A percentile compares a stretch with the other conserved stretches of the same genome.
Evolutionary conservation across 2,797 vertebrate species (phyloP).

Genomic region (Lepilemur ruficaudatus): DNA sequence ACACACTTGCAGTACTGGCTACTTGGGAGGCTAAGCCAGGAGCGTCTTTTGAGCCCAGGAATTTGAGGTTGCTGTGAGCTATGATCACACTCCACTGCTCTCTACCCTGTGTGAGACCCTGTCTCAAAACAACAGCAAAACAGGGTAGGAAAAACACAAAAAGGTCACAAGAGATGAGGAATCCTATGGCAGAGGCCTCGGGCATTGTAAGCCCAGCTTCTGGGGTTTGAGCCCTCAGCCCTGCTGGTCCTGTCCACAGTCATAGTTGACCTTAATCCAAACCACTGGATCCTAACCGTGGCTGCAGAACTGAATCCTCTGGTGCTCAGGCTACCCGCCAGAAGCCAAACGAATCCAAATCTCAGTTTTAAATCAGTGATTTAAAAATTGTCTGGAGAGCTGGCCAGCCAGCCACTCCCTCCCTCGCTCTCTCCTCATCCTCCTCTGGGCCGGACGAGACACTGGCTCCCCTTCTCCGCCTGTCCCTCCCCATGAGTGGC

Average conservation of each 20-base stretch:
- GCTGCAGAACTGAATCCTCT: neutral
- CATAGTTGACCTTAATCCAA: neutral
- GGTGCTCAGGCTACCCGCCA: neutral
- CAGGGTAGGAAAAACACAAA: neutral
- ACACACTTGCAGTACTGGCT: too few species aligned
- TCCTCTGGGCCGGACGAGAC: neutral
- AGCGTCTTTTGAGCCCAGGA: too few species aligned
- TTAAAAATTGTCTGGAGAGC: neutral
- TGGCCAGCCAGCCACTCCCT: too few species aligned
- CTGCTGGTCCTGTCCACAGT: accelerated
- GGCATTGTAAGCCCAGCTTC: accelerated
- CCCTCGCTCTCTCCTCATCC: too few species aligned
- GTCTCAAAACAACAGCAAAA: too few species aligned
- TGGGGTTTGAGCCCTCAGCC: neutral
- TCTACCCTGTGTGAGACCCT: too few species aligned
- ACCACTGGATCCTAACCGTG: neutral
- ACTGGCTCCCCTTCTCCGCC: accelerated
- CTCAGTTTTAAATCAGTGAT: neutral
- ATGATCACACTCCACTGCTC: too few species aligned
- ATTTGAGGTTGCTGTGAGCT: too few species aligned
- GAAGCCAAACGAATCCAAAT: neutral
- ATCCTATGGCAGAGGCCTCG: accelerated
- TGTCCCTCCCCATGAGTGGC: neutral
- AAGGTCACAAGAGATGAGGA: accelerated
- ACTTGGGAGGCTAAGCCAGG: too few species aligned